Percentiles rank a stretch among this genome's conserved stretches.
phyloP scores from a whole-genome alignment of 37 sponge, comb jelly and placozoan species.

The Haliclona indistincta region DNA sequence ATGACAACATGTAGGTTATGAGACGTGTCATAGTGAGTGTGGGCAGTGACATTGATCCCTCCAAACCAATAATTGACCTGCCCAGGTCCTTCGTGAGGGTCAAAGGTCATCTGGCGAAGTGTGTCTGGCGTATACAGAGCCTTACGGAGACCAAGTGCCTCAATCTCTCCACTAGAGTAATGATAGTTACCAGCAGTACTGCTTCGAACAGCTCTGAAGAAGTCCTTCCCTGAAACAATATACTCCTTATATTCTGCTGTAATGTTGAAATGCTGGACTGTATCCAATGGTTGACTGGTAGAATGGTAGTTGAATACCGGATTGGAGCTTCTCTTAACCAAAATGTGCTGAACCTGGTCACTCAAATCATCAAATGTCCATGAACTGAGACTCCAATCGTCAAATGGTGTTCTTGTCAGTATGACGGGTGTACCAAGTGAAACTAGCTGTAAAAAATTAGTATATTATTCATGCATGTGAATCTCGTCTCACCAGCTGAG shows the following conservation, averaged over 20 bases:
- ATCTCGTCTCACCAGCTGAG: slow-evolving; percentile 23
- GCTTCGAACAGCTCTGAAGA: slow-evolving; percentile 15
- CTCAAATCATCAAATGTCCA: not conserved
- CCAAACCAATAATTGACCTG: slow-evolving; percentile 79
- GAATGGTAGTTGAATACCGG: slow-evolving; percentile 53
- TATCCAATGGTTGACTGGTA: slow-evolving; percentile 23
- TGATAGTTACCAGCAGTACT: slow-evolving; percentile 10
- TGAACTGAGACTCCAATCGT: slow-evolving; percentile 12
- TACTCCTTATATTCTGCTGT: slow-evolving; percentile 21
- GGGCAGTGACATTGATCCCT: slow-evolving; percentile 49
- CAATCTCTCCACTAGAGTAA: slow-evolving; percentile 61
- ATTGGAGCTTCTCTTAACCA: slow-evolving; percentile 28
- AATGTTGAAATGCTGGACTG: not conserved
- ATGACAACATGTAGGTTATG: slow-evolving; percentile 58
- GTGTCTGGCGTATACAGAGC: not conserved
- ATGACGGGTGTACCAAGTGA: slow-evolving; percentile 19
- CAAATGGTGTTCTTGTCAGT: slow-evolving; percentile 38
- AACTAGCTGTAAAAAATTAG: slow-evolving; percentile 25
- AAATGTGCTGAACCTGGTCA: slow-evolving; percentile 7
- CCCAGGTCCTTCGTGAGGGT: slow-evolving; percentile 4
- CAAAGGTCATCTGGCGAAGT: slow-evolving; percentile 32
- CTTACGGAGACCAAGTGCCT: slow-evolving; percentile 17
- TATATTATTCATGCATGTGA: not conserved
- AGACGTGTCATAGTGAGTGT: slow-evolving; percentile 82
- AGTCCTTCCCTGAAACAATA: slow-evolving; percentile 13